Conservation (phyloP, 37 sponge, comb jelly and placozoan genomes). For the Agelas oroides region DNA sequence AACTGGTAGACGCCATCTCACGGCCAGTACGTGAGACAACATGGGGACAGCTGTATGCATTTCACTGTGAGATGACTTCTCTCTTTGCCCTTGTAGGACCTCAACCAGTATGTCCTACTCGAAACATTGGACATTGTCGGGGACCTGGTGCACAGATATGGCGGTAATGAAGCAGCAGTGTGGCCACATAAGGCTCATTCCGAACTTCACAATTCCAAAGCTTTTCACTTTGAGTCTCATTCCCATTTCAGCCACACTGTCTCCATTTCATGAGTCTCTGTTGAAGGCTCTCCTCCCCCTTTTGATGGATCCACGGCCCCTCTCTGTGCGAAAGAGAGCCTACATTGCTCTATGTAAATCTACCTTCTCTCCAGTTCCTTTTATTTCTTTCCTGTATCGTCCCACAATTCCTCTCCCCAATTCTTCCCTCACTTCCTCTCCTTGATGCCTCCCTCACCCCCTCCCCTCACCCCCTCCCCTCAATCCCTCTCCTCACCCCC, state of each 20-base stretch:
- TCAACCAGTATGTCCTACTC: constrained; percentile 88
- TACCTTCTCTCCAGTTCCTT: neutral
- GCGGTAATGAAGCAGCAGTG: too few species aligned
- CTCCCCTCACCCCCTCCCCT: too few species aligned
- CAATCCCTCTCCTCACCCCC: too few species aligned
- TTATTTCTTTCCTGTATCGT: neutral
- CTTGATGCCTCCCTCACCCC: neutral
- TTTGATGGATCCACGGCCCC: constrained; percentile 70
- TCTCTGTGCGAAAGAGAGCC: constrained; percentile 94
- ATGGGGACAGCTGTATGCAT: neutral
- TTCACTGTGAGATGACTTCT: neutral
- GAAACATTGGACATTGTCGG: constrained; percentile 95
- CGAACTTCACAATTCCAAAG: too few species aligned
- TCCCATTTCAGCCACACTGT: constrained; percentile 32
- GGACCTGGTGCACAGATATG: constrained; percentile 88
- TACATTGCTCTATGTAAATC: constrained; percentile 93
- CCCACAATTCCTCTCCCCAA: neutral
- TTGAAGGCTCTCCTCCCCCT: constrained; percentile 57
- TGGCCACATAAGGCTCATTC: too few species aligned
- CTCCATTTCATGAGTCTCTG: constrained; percentile 70
- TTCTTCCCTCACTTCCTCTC: too few species aligned
- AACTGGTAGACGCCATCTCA: constrained; percentile 72
- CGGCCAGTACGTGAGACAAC: constrained; percentile 52
- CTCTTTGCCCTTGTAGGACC: too few species aligned
- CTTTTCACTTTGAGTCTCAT: too few species aligned